Evolutionary conservation across 2,888 invertebrate species (phyloP), one percentile per base, ranked within the genome.

Genomic region (Euzetes globulus): DNA sequence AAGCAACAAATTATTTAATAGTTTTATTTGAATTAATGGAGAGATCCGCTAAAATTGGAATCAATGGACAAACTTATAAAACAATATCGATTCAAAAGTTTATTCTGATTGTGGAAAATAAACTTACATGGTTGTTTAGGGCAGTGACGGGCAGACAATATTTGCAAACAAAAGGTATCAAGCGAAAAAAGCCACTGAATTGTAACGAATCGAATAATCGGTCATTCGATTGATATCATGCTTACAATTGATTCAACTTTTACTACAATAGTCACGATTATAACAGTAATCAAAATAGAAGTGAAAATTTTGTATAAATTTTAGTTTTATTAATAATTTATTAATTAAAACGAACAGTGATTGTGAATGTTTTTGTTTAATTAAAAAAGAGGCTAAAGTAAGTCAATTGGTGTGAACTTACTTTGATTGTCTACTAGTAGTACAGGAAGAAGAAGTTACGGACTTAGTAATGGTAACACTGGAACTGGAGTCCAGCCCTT

Each of bases 391-490:
- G 15, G 58, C 27, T 29, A 6, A 33, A 29, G 60, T 60, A 60
- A 60, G 60, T 60, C 60, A 29, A 17, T 68, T 22, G 33, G 37
- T 41, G 37, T 15, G 13, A 41, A 68, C 68, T 68, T 68, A 68
- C 68, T 68, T 68, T 41, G 29, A 27, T 63, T 68, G 68, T 68
- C 41, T 68, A 68, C 68, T 68, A n/a, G 68, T 19, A 68, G 68
- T 60, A 60, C 60, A 60, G 29, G 60, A 60, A 29, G 60, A 60
- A 60, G 60, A 22, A 19, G 68, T 68, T 13, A 68, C 68, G 41
- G 68, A 68, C 68, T 68, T 68, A 41, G 68, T 68, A 41, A 68
- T 68, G 37, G 68, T 68, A 22, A 68, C 68, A 19, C 68, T 68
- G 68, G 68, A 68, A 37, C 33, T 41, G 22, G 68, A 68, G 37